phyloP scores from a whole-genome alignment of 1,140 invertebrate species.

The Asbolus verrucosus region DNA sequence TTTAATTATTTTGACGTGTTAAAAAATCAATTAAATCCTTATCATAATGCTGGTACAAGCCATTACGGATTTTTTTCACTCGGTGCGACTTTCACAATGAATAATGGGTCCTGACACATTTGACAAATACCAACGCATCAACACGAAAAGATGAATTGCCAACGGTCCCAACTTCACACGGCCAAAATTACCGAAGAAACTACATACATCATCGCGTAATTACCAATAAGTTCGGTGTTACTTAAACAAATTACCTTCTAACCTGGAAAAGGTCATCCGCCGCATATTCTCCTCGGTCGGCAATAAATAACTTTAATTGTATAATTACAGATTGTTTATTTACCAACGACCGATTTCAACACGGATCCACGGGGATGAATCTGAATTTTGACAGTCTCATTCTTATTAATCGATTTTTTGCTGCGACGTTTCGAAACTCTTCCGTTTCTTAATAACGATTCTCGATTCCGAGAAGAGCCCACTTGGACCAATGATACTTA shows the following conservation, averaged over 20 bases:
- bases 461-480: neutral
- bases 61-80: slow-evolving; percentile 17
- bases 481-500: too few species aligned
- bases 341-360: neutral
- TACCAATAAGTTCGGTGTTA: slow-evolving; percentile 15
- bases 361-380: slow-evolving; percentile 2
- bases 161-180: too few species aligned
- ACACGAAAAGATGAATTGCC: too few species aligned
- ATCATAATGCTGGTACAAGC: slow-evolving; percentile 28
- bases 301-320: slow-evolving; percentile 16
- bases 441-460: too few species aligned
- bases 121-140: slow-evolving; percentile 34
- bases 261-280: slow-evolving; percentile 8
- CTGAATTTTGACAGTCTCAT: neutral
- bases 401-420: slow-evolving; percentile 22
- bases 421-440: too few species aligned
- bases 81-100: slow-evolving; percentile 23
- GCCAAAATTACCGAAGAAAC: too few species aligned
- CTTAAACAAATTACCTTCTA: slow-evolving; percentile 37
- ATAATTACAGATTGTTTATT: slow-evolving; percentile 22
- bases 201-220: slow-evolving; percentile 8
- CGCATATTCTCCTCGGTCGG: too few species aligned
- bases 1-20: slow-evolving; percentile 35
- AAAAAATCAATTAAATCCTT: slow-evolving; percentile 39
- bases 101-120: slow-evolving; percentile 12